These are phyloP conservation scores for Lasius platythorax DNA, from an alignment of 2,888 invertebrate species.

Conservation along the genomic window DNA sequence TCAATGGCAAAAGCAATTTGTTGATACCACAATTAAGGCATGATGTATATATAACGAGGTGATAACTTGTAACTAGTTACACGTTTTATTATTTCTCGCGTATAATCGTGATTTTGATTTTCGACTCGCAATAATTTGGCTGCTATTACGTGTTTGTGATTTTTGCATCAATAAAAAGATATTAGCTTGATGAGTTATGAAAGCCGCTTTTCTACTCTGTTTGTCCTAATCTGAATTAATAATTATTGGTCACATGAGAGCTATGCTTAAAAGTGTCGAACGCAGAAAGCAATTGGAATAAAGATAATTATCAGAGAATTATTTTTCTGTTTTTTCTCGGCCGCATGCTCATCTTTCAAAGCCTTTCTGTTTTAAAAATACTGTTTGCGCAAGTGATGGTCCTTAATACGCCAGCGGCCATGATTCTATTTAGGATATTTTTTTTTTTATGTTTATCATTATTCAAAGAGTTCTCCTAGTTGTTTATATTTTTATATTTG, in stretches of 20 bases:
- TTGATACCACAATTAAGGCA: conserved; percentile 76
- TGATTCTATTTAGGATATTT: not conserved
- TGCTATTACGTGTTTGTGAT: not conserved
- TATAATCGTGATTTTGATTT: not conserved
- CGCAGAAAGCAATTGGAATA: conserved; percentile 22
- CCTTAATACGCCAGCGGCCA: conserved; percentile 7
- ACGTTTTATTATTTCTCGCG: not conserved
- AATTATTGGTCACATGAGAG: conserved; percentile 1
- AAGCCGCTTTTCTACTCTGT: not conserved
- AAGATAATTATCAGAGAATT: conserved; percentile 12
- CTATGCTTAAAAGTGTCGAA: conserved; percentile 9
- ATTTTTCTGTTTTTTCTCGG: not conserved
- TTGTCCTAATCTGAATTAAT: not conserved
- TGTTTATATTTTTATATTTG: not conserved
- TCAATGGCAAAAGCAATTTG: conserved; percentile 76
- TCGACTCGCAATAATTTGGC: not conserved
- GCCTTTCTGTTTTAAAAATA: conserved; percentile 6
- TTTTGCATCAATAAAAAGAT: conserved; percentile 11
- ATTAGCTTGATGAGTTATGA: not conserved
- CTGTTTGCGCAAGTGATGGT: conserved; percentile 2
- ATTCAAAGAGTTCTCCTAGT: not conserved
- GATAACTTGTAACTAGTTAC: conserved; percentile 7
- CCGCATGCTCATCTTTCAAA: conserved; percentile 13
- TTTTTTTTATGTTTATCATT: not conserved
- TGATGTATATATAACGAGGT: conserved; percentile 58